These are phyloP conservation scores for Galerucella nymphaeae DNA, from an alignment of 2,888 invertebrate genomes.

Conservation along the genomic window DNA sequence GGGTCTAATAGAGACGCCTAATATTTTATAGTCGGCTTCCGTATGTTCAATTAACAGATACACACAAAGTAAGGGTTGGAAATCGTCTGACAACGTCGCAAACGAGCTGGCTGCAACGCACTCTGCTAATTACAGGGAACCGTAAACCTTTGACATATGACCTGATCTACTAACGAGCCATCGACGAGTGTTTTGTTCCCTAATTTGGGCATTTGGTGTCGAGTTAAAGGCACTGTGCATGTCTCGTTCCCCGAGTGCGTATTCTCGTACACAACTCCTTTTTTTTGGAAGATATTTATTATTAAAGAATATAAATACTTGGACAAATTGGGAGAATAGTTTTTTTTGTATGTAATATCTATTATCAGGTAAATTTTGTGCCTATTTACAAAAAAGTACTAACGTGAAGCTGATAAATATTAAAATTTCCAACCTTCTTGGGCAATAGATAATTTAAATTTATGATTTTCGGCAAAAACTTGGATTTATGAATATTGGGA, in stretches of 20 bases:
- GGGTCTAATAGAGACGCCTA: conserved; percentile 2
- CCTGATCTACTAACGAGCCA: conserved; percentile 65
- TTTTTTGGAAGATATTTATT: too few species aligned
- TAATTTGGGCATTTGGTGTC: conserved; percentile 35
- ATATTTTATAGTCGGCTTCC: conserved; percentile 12
- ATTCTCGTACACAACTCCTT: background rate
- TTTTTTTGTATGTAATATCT: too few species aligned
- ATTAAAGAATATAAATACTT: too few species aligned
- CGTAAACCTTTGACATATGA: conserved; percentile 67
- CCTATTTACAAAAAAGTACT: too few species aligned
- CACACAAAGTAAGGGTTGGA: conserved; percentile 4
- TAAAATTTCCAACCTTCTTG: too few species aligned
- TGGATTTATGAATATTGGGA: too few species aligned
- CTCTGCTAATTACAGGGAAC: conserved; percentile 65
- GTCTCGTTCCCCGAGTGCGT: conserved; percentile 16
- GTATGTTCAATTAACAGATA: conserved; percentile 11
- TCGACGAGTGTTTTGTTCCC: conserved; percentile 63
- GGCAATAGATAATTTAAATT: too few species aligned
- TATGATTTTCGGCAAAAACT: too few species aligned
- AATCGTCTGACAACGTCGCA: conserved; percentile 17
- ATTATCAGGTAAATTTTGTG: too few species aligned
- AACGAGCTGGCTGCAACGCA: conserved; percentile 57
- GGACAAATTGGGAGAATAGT: too few species aligned
- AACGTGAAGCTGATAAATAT: too few species aligned
- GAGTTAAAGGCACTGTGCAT: conserved; percentile 37